These are phyloP conservation scores for Theristus sp. DNA, from an alignment of 2,888 invertebrate species.

Conservation along the genomic window DNA sequence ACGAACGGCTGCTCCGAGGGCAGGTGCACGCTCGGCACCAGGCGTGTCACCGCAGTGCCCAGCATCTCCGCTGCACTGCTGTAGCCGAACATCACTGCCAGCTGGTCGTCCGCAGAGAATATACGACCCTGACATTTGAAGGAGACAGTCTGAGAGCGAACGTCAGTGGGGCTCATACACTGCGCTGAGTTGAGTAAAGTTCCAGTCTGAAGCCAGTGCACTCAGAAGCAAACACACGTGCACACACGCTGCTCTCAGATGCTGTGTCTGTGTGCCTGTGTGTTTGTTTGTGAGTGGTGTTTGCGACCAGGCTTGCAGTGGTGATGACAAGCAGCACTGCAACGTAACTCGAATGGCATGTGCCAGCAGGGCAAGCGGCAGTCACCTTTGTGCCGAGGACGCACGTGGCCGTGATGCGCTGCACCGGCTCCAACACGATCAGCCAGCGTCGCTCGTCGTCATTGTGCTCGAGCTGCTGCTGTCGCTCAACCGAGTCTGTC, in stretches of 20 bases:
- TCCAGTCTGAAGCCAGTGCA: too few species aligned
- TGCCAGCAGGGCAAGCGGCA: too few species aligned
- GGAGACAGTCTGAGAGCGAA: background rate
- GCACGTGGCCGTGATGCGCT: slow-evolving; percentile 42
- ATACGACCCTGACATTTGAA: slow-evolving; percentile 27
- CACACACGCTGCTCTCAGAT: too few species aligned
- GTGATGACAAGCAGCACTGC: too few species aligned
- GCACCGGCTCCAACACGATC: slow-evolving; percentile 48
- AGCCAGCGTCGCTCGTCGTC: slow-evolving; percentile 29
- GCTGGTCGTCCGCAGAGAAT: slow-evolving; percentile 25
- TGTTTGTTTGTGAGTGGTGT: too few species aligned
- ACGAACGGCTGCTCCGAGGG: slow-evolving; percentile 9
- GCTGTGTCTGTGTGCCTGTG: too few species aligned
- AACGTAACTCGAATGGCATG: too few species aligned
- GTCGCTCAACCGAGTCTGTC: too few species aligned
- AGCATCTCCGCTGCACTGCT: slow-evolving; percentile 18
- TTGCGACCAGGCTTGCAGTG: too few species aligned
- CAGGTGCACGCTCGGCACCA: slow-evolving; percentile 28
- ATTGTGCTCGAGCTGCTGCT: background rate
- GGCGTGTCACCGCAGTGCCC: slow-evolving; percentile 19
- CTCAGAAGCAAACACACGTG: too few species aligned
- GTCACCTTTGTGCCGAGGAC: slow-evolving; percentile 25
- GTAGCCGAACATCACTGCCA: slow-evolving; percentile 29
- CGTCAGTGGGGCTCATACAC: too few species aligned
- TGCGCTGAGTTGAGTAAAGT: too few species aligned